phyloP scores from a whole-genome alignment of 2,113 vertebrate species.

The Astur gentilis region DNA sequence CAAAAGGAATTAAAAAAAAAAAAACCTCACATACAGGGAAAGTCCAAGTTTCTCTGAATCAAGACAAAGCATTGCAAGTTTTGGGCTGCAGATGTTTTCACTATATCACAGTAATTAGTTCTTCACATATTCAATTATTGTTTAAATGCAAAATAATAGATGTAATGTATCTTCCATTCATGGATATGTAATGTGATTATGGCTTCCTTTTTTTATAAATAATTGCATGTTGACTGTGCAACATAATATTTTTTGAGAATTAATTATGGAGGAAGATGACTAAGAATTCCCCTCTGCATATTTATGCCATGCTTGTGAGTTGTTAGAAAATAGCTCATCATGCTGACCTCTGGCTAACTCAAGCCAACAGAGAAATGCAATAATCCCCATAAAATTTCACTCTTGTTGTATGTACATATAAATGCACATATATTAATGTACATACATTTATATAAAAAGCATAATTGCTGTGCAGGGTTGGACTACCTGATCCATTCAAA shows the following conservation, averaged over 20 bases:
- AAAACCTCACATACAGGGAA: neutral
- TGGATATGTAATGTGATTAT: slow-evolving; percentile 22
- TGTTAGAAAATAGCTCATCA: neutral
- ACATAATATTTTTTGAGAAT: neutral
- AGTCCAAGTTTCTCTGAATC: neutral
- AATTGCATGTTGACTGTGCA: neutral
- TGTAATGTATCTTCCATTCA: slow-evolving; percentile 7
- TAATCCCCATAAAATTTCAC: neutral
- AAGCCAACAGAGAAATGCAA: neutral
- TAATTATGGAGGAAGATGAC: neutral
- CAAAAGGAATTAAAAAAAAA: neutral
- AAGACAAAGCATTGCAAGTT: neutral
- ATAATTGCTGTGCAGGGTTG: neutral
- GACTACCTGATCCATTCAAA: neutral
- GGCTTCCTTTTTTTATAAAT: neutral
- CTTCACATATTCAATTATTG: slow-evolving; percentile 53
- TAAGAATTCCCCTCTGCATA: neutral
- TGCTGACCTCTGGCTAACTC: neutral
- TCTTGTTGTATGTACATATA: neutral
- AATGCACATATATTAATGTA: neutral
- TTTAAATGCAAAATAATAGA: slow-evolving; percentile 60
- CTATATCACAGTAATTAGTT: slow-evolving; percentile 31
- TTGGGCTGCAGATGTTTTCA: slow-evolving; percentile 33
- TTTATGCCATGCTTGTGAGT: neutral
- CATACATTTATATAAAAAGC: too few species aligned